These are phyloP conservation scores for Haliclystus octoradiatus DNA, from an alignment of 30 jellyfish, hydroid and myxozoan species.

Conservation along the genomic window DNA sequence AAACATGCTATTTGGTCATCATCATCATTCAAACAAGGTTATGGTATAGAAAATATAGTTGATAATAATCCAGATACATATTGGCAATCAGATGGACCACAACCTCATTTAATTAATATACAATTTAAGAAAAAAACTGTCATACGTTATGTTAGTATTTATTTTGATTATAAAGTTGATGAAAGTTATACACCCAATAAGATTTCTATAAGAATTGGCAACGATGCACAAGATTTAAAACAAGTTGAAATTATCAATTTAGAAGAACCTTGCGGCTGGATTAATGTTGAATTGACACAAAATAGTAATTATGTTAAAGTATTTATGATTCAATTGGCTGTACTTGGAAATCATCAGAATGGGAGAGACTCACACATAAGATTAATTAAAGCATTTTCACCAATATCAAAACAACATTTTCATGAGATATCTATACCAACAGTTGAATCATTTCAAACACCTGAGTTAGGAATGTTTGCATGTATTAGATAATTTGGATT, in stretches of 20 bases:
- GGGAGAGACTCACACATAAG: slow-evolving; percentile 96
- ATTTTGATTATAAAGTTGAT: slow-evolving; percentile 87
- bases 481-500: slow-evolving; percentile 31
- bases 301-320: slow-evolving; percentile 50
- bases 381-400: slow-evolving; percentile 82
- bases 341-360: slow-evolving; percentile 90
- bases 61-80: slow-evolving; percentile 70
- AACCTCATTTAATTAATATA: slow-evolving; percentile 85
- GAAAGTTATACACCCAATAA: slow-evolving; percentile 98
- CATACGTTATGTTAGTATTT: slow-evolving; percentile 72
- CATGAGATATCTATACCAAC: slow-evolving; percentile 42
- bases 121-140: slow-evolving; percentile 71
- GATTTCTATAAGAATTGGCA: slow-evolving; percentile 85
- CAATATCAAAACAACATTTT: slow-evolving; percentile 31
- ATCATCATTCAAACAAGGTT: slow-evolving; percentile 95
- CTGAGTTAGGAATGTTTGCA: slow-evolving; percentile 44
- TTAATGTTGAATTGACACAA: slow-evolving; percentile 61
- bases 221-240: slow-evolving; percentile 81
- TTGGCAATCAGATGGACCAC: slow-evolving; percentile 99
- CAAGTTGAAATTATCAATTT: slow-evolving; percentile 75
- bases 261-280: slow-evolving; percentile 97
- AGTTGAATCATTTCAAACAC: slow-evolving; percentile 32
- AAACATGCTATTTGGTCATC: slow-evolving; percentile 92
- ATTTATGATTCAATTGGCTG: slow-evolving; percentile 93
- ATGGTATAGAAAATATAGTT: slow-evolving; percentile 73